Evolutionary conservation across 2,888 invertebrate genomes (phyloP), one percentile per base, ranked within the genome.

Genomic region (Meloe dianella): DNA sequence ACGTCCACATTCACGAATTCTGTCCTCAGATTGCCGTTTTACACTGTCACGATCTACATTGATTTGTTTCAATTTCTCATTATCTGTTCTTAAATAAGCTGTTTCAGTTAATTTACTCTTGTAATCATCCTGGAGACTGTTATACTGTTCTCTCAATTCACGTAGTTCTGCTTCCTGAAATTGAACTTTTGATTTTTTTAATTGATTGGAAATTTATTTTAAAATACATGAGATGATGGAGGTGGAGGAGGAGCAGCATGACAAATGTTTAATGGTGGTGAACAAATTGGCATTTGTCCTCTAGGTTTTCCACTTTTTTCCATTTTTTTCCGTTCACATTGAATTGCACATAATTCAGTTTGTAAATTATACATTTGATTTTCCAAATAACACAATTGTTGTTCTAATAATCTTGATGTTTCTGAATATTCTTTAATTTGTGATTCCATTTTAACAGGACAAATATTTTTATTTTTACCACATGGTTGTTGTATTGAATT

Each of bases 71-170:
- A 86, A 72, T 71, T 85, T 85, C 29, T 87, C 87, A 12, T 85
- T 82, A 54, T 88, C 87, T 0, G 86, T 82, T 67, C 87, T 78
- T 32, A 88, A 77, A 59, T 84, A 83, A 1, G 86, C 85, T 64
- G 91, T 90, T 85, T 92, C 91, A 8, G 87, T 86, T 12, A 91
- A 83, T 85, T 91, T 91, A 0, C 85, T 86, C 74, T 89, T 91
- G 78, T 89, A 91, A 76, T 88, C 89, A 73, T 90, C 90, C 79
- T 90, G 90, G 0, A 90, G 86, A 66, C 88, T 85, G 10, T 84
- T 84, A 65, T 91, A 87, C 76, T 90, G 88, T 68, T 90, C 87
- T 22, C 86, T 84, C 10, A 90, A 79, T 78, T 87, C 88, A 29
- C 86, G 84, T 4, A 89, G 84, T 81, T 90, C 88, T 71, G 83